Evolutionary conservation across 2,797 vertebrate genomes (phyloP).

Genomic region (Danio choprae): DNA sequence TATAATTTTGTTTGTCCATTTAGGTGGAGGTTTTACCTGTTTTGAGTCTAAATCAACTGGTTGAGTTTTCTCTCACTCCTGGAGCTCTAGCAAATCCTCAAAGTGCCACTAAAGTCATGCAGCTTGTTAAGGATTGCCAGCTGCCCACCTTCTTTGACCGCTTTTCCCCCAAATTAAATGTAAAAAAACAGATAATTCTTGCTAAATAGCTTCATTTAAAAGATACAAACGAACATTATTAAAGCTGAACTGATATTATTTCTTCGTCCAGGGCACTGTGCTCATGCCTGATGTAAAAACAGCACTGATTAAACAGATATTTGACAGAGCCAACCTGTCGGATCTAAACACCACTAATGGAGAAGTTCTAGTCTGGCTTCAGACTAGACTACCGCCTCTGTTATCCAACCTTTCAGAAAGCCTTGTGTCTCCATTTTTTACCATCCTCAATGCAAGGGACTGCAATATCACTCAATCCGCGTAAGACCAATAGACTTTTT

Average conservation of each 20-base stretch:
- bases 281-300: constrained; percentile 39
- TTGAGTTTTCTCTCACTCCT: constrained; percentile 45
- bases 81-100: constrained; percentile 21
- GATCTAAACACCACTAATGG: constrained; percentile 22
- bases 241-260: neutral
- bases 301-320: constrained; percentile 45
- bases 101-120: constrained; percentile 36
- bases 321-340: constrained; percentile 44
- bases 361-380: constrained; percentile 49
- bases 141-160: constrained; percentile 56
- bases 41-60: constrained; percentile 50
- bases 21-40: constrained; percentile 53
- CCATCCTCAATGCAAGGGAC: constrained; percentile 33
- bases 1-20: neutral
- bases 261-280: constrained; percentile 13
- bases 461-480: constrained; percentile 42
- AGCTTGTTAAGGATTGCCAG: constrained; percentile 23
- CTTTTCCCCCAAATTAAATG: constrained; percentile 46
- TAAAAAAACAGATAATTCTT: constrained; percentile 14
- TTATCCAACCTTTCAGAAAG: constrained; percentile 41
- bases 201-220: neutral
- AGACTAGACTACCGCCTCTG: constrained; percentile 48
- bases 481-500: constrained; percentile 42
- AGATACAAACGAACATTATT: neutral
- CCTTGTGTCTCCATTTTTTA: constrained; percentile 41